These are phyloP conservation scores for Rhagoletis zephyria DNA, from an alignment of 1,140 invertebrate species.

Conservation along the genomic window DNA sequence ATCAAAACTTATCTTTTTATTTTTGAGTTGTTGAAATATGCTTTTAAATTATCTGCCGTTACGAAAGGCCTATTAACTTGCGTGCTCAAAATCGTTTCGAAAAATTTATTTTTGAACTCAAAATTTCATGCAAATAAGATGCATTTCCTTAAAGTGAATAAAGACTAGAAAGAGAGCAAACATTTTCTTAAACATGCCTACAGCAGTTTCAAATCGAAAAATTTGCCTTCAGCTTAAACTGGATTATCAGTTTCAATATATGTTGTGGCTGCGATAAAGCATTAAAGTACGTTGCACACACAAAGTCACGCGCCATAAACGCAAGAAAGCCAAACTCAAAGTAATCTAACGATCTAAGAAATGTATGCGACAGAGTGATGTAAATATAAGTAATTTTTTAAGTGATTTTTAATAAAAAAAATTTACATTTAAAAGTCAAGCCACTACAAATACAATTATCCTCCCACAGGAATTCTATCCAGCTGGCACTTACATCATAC, in stretches of 20 bases:
- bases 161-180: too few relatives aligned
- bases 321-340: not conserved
- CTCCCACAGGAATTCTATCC: slow-evolving; percentile 83
- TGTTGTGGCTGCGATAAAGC: not conserved
- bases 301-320: not conserved
- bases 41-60: too few relatives aligned
- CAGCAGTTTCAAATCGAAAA: not conserved
- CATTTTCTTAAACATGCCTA: too few relatives aligned
- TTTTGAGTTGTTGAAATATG: too few relatives aligned
- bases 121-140: too few relatives aligned
- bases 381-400: not conserved
- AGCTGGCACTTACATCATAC: slow-evolving; percentile 85
- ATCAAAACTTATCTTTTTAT: too few relatives aligned
- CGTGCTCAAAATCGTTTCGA: too few relatives aligned
- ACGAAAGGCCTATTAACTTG: too few relatives aligned
- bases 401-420: not conserved
- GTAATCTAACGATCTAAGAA: not conserved
- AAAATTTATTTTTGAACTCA: too few relatives aligned
- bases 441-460: not conserved
- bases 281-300: not conserved
- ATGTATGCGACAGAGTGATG: not conserved
- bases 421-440: not conserved
- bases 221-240: too few relatives aligned
- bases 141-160: too few relatives aligned
- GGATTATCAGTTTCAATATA: not conserved